A percentile compares a stretch with the other conserved stretches of the same genome.
Evolutionary conservation across 2,113 vertebrate species (phyloP).

Genomic region (Falcunculus frontatus): DNA sequence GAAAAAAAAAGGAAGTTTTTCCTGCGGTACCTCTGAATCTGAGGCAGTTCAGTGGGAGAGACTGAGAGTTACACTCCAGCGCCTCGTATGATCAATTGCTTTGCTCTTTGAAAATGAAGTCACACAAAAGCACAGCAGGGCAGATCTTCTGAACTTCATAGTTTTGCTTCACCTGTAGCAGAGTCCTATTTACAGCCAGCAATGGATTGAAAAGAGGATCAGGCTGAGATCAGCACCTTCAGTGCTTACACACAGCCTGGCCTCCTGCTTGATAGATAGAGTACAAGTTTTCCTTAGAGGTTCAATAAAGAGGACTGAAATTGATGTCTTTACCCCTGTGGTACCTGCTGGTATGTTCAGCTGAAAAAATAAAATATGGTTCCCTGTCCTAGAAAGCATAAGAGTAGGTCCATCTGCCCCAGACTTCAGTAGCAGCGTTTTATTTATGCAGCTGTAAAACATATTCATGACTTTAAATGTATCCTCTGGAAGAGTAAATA

Average conservation of each 20-base stretch:
- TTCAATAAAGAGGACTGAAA: slow-evolving; percentile 32
- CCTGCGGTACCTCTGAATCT: not conserved
- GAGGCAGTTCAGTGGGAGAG: not conserved
- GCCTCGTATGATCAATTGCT: not conserved
- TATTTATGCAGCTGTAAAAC: not conserved
- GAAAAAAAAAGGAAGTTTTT: not conserved
- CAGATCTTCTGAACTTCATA: not conserved
- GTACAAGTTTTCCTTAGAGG: slow-evolving; percentile 28
- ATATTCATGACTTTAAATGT: not conserved
- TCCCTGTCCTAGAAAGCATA: not conserved
- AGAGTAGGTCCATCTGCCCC: not conserved
- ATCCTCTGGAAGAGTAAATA: not conserved
- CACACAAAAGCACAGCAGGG: slow-evolving; percentile 24
- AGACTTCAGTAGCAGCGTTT: not conserved
- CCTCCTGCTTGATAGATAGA: not conserved
- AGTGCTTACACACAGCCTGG: not conserved
- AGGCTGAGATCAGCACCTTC: slow-evolving; percentile 41
- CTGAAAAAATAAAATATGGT: not conserved
- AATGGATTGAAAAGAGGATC: not conserved
- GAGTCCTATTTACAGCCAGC: slow-evolving; percentile 43
- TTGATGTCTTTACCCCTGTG: not conserved
- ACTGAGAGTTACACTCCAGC: not conserved
- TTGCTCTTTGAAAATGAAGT: slow-evolving; percentile 7
- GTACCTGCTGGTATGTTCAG: not conserved
- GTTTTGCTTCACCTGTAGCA: not conserved